Evolutionary conservation across 2,888 invertebrate species (phyloP).

Genomic region (Drosophila borborema): DNA sequence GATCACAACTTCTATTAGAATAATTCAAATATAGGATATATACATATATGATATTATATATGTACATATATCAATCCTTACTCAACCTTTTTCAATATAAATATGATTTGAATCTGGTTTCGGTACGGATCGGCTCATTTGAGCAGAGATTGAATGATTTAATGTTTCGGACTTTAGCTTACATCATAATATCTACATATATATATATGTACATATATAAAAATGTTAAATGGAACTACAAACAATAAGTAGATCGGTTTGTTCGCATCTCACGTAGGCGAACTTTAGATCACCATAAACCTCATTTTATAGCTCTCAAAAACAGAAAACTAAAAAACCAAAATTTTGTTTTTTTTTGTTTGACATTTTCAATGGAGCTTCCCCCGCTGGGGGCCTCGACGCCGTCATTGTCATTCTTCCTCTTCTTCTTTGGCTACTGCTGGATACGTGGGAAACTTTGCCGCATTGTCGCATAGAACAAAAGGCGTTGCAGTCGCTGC

Average conservation of each 20-base stretch:
- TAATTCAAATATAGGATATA: not conserved
- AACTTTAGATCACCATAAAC: slow-evolving; percentile 13
- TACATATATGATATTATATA: not conserved
- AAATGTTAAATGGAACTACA: not conserved
- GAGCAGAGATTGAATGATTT: not conserved
- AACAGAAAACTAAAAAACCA: not conserved
- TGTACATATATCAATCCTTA: not conserved
- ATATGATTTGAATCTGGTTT: not conserved
- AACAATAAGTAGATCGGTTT: slow-evolving; percentile 2
- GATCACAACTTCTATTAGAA: not conserved
- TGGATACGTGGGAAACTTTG: slow-evolving; percentile 64
- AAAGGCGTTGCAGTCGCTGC: slow-evolving; percentile 39
- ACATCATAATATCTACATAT: not conserved
- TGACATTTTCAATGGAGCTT: slow-evolving; percentile 16
- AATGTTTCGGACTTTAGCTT: not conserved
- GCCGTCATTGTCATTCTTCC: slow-evolving; percentile 19
- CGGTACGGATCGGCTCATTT: not conserved
- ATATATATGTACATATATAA: not conserved
- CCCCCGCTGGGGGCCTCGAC: slow-evolving; percentile 37
- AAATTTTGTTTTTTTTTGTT: not conserved
- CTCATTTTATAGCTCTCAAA: slow-evolving; percentile 17
- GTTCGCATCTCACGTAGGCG: not conserved
- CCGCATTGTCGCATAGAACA: slow-evolving; percentile 69
- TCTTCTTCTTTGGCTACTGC: not conserved
- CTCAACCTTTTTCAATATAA: too few relatives aligned